Evolutionary conservation across 2,113 vertebrate species (phyloP), one percentile per base, ranked within the genome.

Genomic region (Prionailurus viverrinus): DNA sequence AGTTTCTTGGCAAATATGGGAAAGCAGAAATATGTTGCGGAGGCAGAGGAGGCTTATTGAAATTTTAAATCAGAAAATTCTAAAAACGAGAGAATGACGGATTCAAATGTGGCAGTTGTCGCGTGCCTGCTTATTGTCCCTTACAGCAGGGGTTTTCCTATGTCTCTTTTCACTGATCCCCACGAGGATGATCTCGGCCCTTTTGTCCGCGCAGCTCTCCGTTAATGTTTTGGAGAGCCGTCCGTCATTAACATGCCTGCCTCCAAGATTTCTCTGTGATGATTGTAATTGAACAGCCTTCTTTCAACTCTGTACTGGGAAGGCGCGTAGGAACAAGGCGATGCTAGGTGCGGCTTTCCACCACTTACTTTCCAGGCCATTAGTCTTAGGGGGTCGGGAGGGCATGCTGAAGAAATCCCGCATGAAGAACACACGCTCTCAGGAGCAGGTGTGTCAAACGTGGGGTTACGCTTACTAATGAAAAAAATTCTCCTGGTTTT

Each of bases 61-160:
- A 97, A 96, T 95, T 97, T 98, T 87, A 95, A 97, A 97, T 97
- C 78, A 90, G 79, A 97, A 93, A 92, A 95, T 88, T 96, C 79
- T 97, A 92, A 97, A 97, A 96, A 86, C 89, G 92, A 97, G 53
- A 53, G 61, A 79, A 55, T 86, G 39, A 89, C 83, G 41, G 61
- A 87, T 92, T 93, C 39, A 86, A 85, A 80, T 83, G 66, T 71
- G 66, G 53, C 55, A 55, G 66, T 87, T 91, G 31, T 79, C 80
- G 78, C 36, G 19, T 31, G 27, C 53, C 85, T 27, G 15, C 25
- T 36, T 89, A 33, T 82, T 94, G 36, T 79, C 3, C 76, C 15
- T 5, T n/a, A 5, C 1, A 65, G 21, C 9, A 83, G 10, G 7
- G 18, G 8, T 2, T 92, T 90, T 74, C 45, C 53, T 85, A 0